Evolutionary conservation across 2,797 vertebrate species (phyloP), one percentile per base, ranked within the genome.

Genomic region (Fistularia commersonii): DNA sequence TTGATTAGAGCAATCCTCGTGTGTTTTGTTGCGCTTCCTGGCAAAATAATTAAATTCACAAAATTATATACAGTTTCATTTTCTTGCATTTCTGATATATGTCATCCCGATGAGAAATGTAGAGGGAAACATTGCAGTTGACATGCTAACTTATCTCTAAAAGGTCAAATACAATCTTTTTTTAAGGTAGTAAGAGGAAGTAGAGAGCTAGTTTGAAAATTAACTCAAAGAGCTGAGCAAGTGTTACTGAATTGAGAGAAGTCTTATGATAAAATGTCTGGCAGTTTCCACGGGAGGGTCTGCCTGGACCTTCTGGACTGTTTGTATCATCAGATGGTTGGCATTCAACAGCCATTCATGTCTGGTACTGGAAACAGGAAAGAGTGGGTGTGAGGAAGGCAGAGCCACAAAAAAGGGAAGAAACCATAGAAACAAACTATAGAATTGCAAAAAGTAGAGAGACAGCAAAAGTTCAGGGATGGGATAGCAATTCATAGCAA

Each of bases 321-420:
- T 61, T 67, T 74, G 63, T 51, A 54, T 36, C 43, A 80, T 86
- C 87, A 90, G 86, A 90, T 90, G 87, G 85, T 77, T 76, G 78
- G 76, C 67, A 64, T 72, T 68, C 54, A 37, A 56, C 45, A 41
- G 41, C 47, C 3, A 2, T 57, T 41, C 57, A 32, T 53, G 61
- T 80, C 55, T 60, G 51, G 47, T 44, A 58, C 58, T 61, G 51
- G 53, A 35, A 58, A 41, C 11, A 33, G 57, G 40, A 35, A 56
- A 34, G 51, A 54, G 57, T 42, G 54, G 40, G 66, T 65, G 64
- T 61, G 64, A 66, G 62, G 69, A 59, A 63, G 54, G 59, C 45
- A 57, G 43, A 69, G 61, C 51, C 48, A 56, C 53, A 53, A 65
- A 65, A 79, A 75, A 33, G 23, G 37, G 3, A 31, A n/a, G 45